Conservation (phyloP, 2,888 invertebrate species). For the Andrena flavipes region DNA sequence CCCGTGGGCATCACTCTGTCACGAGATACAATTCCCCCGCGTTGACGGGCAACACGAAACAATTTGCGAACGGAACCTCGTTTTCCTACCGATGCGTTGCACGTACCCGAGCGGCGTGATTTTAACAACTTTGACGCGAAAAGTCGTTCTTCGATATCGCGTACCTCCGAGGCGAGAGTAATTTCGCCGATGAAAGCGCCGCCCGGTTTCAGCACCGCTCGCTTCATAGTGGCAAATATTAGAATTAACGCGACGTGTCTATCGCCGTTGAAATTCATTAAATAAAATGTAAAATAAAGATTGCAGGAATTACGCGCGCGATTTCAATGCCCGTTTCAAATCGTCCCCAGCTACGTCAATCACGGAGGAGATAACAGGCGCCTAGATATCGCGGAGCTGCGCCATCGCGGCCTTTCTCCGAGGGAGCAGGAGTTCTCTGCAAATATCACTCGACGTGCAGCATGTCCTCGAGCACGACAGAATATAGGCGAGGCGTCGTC, state of each 20-base stretch:
- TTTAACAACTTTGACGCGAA: slow-evolving; percentile 13
- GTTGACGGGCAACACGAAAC: slow-evolving; percentile 35
- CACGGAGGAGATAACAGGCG: background rate
- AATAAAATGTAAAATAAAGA: too few species aligned
- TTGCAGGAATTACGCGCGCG: background rate
- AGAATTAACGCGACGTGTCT: too few species aligned
- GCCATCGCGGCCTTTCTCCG: background rate
- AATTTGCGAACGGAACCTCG: slow-evolving; percentile 40
- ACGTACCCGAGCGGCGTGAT: background rate
- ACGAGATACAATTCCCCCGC: slow-evolving; percentile 26
- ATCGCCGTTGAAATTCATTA: too few species aligned
- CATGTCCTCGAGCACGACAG: slow-evolving; percentile 15
- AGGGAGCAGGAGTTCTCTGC: background rate
- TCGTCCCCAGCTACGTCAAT: slow-evolving; percentile 3
- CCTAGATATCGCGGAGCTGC: slow-evolving; percentile 6
- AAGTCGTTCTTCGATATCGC: slow-evolving; percentile 22
- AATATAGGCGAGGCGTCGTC: slow-evolving; percentile 19
- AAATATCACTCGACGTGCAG: slow-evolving; percentile 8
- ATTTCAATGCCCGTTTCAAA: background rate
- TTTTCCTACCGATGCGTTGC: slow-evolving; percentile 17
- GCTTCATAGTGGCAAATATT: background rate
- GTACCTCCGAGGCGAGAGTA: background rate
- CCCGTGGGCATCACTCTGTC: slow-evolving; percentile 30
- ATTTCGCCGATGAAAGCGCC: background rate
- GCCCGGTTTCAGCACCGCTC: background rate